Evolutionary conservation across 2,797 vertebrate species (phyloP), one percentile per base, ranked within the genome.

Genomic region (Sebastes hubbsi): DNA sequence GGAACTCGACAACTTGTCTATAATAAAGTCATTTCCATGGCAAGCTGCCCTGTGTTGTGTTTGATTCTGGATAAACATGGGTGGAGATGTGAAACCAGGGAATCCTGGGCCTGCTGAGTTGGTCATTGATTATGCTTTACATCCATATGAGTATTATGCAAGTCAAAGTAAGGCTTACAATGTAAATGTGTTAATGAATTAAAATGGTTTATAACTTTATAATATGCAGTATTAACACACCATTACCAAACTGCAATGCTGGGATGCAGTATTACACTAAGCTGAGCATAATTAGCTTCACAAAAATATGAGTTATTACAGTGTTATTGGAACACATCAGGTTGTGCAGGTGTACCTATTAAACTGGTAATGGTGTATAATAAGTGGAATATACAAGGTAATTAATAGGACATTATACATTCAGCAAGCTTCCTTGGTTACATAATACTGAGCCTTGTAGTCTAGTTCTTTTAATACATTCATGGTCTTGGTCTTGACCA

Each of bases 21-120:
- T 77, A 89, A 90, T 90, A 90, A 91, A 92, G 22, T 69, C 2
- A 73, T 87, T 87, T 83, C 30, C 54, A 86, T 56, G 42, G 66
- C 65, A 62, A 65, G 67, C 10, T 79, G 20, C 9, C 2, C 6
- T 55, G 13, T 80, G 56, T 66, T 59, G 30, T 68, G 20, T 78
- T 76, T 64, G 1, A 11, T 36, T 1, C 10, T 56, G 2, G 6
- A 54, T 58, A 4, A 72, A 46, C 25, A 46, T 38, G 5, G 1
- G 13, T n/a, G 24, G 46, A 9, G 18, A 30, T 49, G 18, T 30
- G 6, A 13, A 29, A 32, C 20, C 0, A 6, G 24, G 9, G 2
- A 6, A 25, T 29, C 5, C 4, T 2, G 22, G 22, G 36, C 36
- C 16, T 6, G 27, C 12, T 22, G 3, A 46, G 55, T 24, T 36